Conservation (phyloP, 2,113 vertebrate species). For the Ammodytes marinus region DNA sequence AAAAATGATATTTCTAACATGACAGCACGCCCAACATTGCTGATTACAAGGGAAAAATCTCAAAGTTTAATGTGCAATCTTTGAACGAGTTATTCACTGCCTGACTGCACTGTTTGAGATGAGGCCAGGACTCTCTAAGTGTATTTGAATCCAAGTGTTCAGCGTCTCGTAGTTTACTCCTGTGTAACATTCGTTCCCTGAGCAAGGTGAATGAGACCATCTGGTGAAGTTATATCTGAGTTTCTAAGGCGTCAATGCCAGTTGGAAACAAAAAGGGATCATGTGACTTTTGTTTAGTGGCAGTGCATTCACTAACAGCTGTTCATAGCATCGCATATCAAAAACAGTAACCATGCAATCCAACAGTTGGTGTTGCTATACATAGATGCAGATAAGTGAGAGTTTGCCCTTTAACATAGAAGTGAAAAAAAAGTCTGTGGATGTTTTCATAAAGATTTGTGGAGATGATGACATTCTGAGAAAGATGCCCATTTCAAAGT, state of each 20-base stretch:
- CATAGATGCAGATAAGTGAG: conserved; percentile 50
- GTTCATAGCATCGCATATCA: conserved; percentile 58
- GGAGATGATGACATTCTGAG: conserved; percentile 59
- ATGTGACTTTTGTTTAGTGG: conserved; percentile 48
- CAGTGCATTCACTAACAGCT: conserved; percentile 76
- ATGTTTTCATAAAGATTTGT: conserved; percentile 17
- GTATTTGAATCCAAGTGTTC: conserved; percentile 25
- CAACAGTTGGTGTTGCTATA: conserved; percentile 61
- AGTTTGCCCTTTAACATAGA: conserved; percentile 20
- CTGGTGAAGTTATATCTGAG: conserved; percentile 47
- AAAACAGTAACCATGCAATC: conserved; percentile 63
- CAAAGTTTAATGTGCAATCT: conserved; percentile 35
- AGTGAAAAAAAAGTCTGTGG: conserved; percentile 26
- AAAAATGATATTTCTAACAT: conserved; percentile 29
- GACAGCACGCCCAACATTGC: conserved; percentile 20
- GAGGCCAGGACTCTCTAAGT: conserved; percentile 13
- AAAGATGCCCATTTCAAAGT: conserved; percentile 52
- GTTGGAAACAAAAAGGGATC: conserved; percentile 47
- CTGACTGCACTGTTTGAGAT: conserved; percentile 48
- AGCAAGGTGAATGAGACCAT: conserved; percentile 61
- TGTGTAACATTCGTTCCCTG: conserved; percentile 64
- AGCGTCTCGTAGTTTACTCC: conserved; percentile 38
- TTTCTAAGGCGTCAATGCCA: conserved; percentile 32
- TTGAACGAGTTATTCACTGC: conserved; percentile 42
- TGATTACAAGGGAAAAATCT: conserved; percentile 12